phyloP scores from a whole-genome alignment of 2,797 vertebrate genomes.

The Cuniculus paca region DNA sequence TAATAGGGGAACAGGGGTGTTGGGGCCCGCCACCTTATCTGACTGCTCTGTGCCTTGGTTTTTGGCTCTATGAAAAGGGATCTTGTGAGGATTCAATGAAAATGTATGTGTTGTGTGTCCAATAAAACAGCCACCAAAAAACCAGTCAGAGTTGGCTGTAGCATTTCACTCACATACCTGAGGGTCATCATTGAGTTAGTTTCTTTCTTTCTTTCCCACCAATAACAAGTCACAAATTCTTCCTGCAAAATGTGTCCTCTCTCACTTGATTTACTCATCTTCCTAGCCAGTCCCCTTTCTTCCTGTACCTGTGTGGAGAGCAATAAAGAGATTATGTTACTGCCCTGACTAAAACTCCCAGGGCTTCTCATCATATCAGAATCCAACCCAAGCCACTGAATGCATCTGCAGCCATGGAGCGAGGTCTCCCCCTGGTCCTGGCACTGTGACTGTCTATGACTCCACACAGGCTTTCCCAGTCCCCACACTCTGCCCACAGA shows the following conservation, averaged over 20 bases:
- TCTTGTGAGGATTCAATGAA: background rate
- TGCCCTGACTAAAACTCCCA: background rate
- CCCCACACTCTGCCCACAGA: background rate
- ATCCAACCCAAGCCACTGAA: background rate
- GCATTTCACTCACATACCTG: background rate
- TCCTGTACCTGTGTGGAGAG: background rate
- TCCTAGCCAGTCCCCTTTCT: background rate
- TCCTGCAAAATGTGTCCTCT: background rate
- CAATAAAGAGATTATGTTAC: background rate
- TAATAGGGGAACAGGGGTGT: background rate
- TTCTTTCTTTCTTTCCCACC: background rate
- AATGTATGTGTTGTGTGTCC: background rate
- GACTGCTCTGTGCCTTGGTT: background rate
- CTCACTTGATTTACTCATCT: background rate
- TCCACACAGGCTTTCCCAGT: background rate
- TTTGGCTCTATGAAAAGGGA: background rate
- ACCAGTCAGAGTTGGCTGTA: background rate
- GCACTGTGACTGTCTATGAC: accelerated
- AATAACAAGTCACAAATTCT: background rate
- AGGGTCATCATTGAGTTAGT: background rate
- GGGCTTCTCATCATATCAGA: background rate
- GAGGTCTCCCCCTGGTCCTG: background rate
- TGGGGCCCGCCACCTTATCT: background rate
- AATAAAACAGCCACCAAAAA: background rate
- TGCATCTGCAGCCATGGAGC: accelerated